Conservation (phyloP, 92 coral and sea anemone species). For the Epizoanthus rinbou region DNA sequence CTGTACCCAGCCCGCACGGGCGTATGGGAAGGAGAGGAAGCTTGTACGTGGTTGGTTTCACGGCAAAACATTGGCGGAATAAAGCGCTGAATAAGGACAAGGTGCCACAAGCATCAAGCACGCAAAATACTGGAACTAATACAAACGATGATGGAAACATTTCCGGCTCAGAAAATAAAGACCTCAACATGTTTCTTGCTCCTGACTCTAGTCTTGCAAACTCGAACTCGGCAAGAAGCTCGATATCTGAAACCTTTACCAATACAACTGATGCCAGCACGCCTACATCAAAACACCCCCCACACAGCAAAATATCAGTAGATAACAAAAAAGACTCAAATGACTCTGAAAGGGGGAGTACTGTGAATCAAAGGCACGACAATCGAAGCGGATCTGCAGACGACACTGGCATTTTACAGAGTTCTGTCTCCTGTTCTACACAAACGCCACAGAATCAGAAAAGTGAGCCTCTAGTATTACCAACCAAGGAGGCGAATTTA, state of each 20-base stretch:
- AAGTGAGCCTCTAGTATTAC: neutral
- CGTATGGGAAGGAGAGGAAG: constrained; percentile 98
- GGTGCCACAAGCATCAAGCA: constrained; percentile 41
- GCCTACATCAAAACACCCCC: neutral
- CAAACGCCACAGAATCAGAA: constrained; percentile 16
- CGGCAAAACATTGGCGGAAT: constrained; percentile 96
- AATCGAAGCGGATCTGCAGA: neutral
- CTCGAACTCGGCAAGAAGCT: neutral
- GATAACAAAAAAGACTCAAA: neutral
- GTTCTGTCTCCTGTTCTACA: neutral
- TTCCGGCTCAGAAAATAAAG: neutral
- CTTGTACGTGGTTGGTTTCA: constrained; percentile 91
- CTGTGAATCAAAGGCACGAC: neutral
- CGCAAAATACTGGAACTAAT: constrained; percentile 42
- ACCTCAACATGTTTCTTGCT: constrained; percentile 11
- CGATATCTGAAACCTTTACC: constrained; percentile 19
- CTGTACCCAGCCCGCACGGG: constrained; percentile 64
- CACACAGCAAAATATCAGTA: neutral
- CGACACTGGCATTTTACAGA: neutral
- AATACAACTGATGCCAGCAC: constrained; percentile 10
- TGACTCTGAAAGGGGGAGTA: no score
- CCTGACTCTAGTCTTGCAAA: neutral
- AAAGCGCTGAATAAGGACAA: constrained; percentile 82
- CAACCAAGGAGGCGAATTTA: neutral
- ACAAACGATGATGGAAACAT: neutral